phyloP scores from a whole-genome alignment of 1,140 invertebrate genomes.

The Aphelinus certus region DNA sequence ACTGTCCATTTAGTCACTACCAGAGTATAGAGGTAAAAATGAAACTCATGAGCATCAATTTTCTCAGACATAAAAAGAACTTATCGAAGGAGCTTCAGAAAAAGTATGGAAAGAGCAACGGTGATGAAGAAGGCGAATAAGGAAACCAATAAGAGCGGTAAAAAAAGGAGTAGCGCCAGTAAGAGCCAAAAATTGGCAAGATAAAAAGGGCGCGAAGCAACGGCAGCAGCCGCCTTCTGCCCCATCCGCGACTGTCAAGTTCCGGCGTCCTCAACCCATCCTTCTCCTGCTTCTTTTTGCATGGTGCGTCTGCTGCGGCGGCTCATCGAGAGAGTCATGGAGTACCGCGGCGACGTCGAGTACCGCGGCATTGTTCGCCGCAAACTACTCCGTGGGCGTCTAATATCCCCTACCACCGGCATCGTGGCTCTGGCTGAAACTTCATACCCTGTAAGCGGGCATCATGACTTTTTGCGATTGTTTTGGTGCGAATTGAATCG shows the following conservation, averaged over 20 bases:
- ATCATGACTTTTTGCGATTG: too few relatives aligned
- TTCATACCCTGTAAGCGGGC: too few relatives aligned
- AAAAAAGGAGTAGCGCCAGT: neutral
- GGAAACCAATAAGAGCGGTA: conserved; percentile 3
- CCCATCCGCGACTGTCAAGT: neutral
- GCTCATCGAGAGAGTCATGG: neutral
- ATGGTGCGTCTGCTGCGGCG: neutral
- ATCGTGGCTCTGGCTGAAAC: too few relatives aligned
- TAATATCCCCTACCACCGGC: too few relatives aligned
- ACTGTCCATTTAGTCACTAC: too few relatives aligned
- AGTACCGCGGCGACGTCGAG: conserved; percentile 13
- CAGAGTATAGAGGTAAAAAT: too few relatives aligned
- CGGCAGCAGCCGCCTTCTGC: neutral
- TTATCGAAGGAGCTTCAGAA: too few relatives aligned
- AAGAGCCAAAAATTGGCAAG: conserved; percentile 8
- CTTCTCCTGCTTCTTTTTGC: conserved; percentile 2
- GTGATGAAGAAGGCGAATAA: neutral
- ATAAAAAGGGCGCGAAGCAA: neutral
- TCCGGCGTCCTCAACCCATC: too few relatives aligned
- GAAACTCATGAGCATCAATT: too few relatives aligned
- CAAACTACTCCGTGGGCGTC: too few relatives aligned
- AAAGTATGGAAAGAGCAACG: neutral
- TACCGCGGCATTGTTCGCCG: conserved; percentile 8
- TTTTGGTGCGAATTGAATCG: too few relatives aligned
- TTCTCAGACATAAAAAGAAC: too few relatives aligned